Evolutionary conservation across 2,113 vertebrate species (phyloP).

Genomic region (Pao palembangensis): DNA sequence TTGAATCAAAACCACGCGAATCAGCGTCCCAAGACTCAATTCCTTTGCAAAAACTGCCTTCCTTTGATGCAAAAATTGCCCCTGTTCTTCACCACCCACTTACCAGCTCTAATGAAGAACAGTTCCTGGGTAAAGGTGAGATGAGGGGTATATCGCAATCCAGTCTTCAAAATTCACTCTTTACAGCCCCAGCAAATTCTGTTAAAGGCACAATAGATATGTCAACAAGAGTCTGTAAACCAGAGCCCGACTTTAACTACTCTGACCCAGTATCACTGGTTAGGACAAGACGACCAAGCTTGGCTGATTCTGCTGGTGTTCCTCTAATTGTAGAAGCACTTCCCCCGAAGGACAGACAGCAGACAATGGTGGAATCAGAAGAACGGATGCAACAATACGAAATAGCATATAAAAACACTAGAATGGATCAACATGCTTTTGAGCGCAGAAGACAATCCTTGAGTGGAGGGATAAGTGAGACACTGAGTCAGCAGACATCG

Average conservation of each 20-base stretch:
- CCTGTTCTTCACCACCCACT: conserved; percentile 17
- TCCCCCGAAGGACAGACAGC: conserved; percentile 25
- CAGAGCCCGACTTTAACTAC: conserved; percentile 8
- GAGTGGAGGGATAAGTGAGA: conserved; percentile 41
- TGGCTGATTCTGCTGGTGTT: conserved; percentile 47
- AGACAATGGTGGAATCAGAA: background rate
- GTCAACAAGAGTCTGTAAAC: conserved; percentile 50
- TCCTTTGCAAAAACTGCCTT: conserved; percentile 13
- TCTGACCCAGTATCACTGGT: conserved; percentile 59
- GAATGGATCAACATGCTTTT: conserved; percentile 34
- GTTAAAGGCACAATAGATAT: conserved; percentile 60
- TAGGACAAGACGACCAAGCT: conserved; percentile 30
- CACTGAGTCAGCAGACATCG: conserved; percentile 34
- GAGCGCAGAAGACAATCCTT: conserved; percentile 33
- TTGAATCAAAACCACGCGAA: conserved; percentile 33
- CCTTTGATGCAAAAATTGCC: background rate
- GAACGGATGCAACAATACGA: conserved; percentile 16
- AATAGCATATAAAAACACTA: conserved; percentile 25
- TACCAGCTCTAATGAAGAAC: background rate
- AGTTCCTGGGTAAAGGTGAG: no score
- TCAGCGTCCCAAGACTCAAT: conserved; percentile 9
- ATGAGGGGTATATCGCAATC: conserved; percentile 9
- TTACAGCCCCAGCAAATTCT: conserved; percentile 59
- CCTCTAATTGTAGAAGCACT: conserved; percentile 58
- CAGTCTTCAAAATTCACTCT: conserved; percentile 10